phyloP scores from a whole-genome alignment of 2,888 invertebrate species.

The Cancer borealis region DNA sequence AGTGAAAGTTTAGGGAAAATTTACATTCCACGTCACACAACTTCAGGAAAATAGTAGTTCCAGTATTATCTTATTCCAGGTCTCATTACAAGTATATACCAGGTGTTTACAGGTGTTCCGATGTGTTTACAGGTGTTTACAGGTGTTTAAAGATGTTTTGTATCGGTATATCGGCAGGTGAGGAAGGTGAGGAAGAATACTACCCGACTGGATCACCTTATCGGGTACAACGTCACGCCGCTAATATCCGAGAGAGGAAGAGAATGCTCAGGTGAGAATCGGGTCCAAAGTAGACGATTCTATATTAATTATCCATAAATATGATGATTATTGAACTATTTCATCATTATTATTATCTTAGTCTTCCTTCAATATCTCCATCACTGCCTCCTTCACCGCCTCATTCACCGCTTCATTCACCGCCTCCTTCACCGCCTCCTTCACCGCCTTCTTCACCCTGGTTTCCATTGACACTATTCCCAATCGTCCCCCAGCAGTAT shows the following conservation, averaged over 20 bases:
- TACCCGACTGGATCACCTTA: slow-evolving; percentile 85
- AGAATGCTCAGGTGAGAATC: slow-evolving; percentile 93
- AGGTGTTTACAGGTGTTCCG: too few species aligned
- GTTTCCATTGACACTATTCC: slow-evolving; percentile 20
- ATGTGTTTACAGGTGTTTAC: not conserved
- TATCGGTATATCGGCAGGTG: slow-evolving; percentile 66
- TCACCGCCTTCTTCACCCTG: not conserved
- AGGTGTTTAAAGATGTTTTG: not conserved
- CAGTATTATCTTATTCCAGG: too few species aligned
- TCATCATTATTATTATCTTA: too few species aligned
- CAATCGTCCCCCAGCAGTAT: slow-evolving; percentile 85
- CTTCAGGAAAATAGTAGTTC: too few species aligned
- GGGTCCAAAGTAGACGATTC: not conserved
- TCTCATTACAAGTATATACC: too few species aligned
- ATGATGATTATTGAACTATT: not conserved
- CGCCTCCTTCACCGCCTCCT: not conserved
- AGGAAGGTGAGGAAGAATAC: slow-evolving; percentile 79
- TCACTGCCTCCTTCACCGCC: too few species aligned
- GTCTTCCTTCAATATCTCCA: too few species aligned
- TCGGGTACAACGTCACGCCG: slow-evolving; percentile 93
- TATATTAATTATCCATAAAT: not conserved
- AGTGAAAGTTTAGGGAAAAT: too few species aligned
- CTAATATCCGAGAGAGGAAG: slow-evolving; percentile 97
- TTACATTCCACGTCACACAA: too few species aligned
- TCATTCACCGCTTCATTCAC: not conserved